Evolutionary conservation across 1,140 invertebrate species (phyloP).

Genomic region (Armadillidium nasatum): DNA sequence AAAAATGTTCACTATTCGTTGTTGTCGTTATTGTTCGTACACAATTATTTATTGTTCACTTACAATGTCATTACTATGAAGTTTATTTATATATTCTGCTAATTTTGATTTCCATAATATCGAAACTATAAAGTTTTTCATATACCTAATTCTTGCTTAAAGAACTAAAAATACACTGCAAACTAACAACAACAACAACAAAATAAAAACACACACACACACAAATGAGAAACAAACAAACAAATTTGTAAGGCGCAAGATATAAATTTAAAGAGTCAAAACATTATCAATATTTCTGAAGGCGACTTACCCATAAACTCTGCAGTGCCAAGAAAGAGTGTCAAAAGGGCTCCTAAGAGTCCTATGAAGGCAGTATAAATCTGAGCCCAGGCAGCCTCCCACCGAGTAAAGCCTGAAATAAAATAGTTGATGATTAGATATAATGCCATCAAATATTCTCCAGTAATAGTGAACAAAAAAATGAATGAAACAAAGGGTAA

Average conservation of each 20-base stretch:
- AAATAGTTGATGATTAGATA: not conserved
- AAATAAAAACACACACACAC: not conserved
- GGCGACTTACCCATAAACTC: slow-evolving; percentile 63
- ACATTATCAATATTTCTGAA: not conserved
- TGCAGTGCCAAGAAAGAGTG: slow-evolving; percentile 72
- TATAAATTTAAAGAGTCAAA: too few species aligned
- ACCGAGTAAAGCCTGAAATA: slow-evolving; percentile 73
- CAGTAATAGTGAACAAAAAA: not conserved
- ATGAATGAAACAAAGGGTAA: not conserved
- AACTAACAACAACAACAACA: too few species aligned
- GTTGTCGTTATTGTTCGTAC: too few species aligned
- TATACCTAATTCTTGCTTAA: too few species aligned
- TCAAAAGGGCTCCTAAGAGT: slow-evolving; percentile 76
- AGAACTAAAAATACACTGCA: too few species aligned
- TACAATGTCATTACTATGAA: too few species aligned
- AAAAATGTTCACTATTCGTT: too few species aligned
- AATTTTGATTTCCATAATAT: too few species aligned
- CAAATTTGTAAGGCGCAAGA: not conserved
- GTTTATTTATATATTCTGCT: too few species aligned
- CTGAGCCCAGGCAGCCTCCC: slow-evolving; percentile 90
- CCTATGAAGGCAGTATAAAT: slow-evolving; percentile 80
- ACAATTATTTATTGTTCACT: too few species aligned
- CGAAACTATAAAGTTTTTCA: too few species aligned
- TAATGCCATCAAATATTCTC: not conserved
- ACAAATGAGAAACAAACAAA: not conserved